Percentiles rank a stretch among this genome's conserved stretches.
These are phyloP conservation scores for Zygogramma bicolorata DNA, from an alignment of 2,888 invertebrate species.

Conservation along the genomic window DNA sequence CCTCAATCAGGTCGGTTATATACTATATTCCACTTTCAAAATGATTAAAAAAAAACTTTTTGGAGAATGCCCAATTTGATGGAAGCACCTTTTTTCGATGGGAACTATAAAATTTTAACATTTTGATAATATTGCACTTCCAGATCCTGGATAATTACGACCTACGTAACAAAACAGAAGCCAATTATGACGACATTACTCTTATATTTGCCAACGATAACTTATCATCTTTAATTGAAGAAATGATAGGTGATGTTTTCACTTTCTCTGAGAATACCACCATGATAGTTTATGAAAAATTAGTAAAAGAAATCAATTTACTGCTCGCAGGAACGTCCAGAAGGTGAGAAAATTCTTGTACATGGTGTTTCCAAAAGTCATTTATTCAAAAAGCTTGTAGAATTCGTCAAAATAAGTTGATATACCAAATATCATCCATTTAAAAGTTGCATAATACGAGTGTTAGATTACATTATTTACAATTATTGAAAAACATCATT, in stretches of 20 bases:
- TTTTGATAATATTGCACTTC: neutral
- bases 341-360: conserved; percentile 7
- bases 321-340: conserved; percentile 23
- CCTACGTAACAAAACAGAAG: neutral
- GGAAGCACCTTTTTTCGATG: neutral
- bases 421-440: too few species aligned
- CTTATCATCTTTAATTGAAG: neutral
- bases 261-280: conserved; percentile 2
- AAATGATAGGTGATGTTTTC: neutral
- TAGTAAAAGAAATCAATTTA: conserved; percentile 17
- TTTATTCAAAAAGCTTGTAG: neutral
- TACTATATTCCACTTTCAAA: too few species aligned
- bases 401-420: too few species aligned
- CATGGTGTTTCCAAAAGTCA: neutral
- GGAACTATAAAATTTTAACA: too few species aligned
- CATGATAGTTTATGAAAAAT: neutral
- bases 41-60: neutral
- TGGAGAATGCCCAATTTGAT: neutral
- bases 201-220: conserved; percentile 4
- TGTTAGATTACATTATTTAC: too few species aligned
- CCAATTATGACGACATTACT: neutral
- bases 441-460: too few species aligned
- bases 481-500: too few species aligned
- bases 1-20: conserved; percentile 11
- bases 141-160: neutral